Evolutionary conservation across 2,797 vertebrate species (phyloP).

Genomic region (Saguinus oedipus): DNA sequence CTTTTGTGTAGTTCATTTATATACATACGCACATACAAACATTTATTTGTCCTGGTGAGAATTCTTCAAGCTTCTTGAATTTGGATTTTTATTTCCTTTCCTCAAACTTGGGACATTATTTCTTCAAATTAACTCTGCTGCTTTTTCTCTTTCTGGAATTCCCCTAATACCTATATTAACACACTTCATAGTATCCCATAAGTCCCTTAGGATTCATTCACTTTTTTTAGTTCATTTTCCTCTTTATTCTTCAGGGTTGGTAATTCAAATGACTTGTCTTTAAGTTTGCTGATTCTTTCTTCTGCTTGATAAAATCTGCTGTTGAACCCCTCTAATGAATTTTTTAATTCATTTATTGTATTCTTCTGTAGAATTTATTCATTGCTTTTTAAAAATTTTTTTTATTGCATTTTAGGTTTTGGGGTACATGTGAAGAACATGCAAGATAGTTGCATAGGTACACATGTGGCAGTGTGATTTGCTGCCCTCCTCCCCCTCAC

Average conservation of each 20-base stretch:
- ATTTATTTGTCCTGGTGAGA: not conserved
- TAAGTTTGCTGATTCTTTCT: not conserved
- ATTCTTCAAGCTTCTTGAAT: not conserved
- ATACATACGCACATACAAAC: not conserved
- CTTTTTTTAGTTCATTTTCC: not conserved
- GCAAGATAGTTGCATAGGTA: too few relatives aligned
- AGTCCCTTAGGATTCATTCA: not conserved
- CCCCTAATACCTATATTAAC: not conserved
- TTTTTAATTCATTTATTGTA: not conserved
- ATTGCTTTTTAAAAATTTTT: not conserved
- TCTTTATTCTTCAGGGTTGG: not conserved
- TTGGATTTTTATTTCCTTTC: not conserved
- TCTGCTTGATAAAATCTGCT: not conserved
- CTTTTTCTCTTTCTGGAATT: not conserved
- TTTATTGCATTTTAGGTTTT: too few relatives aligned
- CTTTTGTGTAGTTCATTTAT: not conserved
- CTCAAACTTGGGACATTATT: not conserved
- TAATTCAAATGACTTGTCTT: not conserved
- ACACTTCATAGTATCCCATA: not conserved
- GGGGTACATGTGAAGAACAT: too few relatives aligned
- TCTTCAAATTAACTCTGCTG: not conserved
- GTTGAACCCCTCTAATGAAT: not conserved
- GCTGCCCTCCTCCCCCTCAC: too few relatives aligned
- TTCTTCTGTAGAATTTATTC: not conserved
- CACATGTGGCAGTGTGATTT: too few relatives aligned